Evolutionary conservation across 2,888 invertebrate species (phyloP), one percentile per base, ranked within the genome.

Genomic region (Dynastes tityus): DNA sequence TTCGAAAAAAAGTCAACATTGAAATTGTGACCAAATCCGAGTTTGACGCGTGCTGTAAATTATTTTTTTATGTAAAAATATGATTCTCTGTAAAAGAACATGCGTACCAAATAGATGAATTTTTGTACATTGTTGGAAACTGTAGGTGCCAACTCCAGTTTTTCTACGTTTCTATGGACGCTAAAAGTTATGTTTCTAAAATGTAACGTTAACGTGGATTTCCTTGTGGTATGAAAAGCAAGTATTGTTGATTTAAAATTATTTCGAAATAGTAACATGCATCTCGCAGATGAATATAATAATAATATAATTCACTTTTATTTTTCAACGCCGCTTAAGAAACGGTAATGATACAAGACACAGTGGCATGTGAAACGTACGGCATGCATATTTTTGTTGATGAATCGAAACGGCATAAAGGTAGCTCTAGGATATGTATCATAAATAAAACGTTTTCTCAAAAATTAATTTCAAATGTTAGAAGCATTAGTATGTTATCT

Each of bases 401-500:
- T 32, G 55, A n/a, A 61, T 61, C 67, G 16, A 58, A 73, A 73
- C 58, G 22, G 22, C 32, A 37, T 68, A 13, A 32, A 49, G 8
- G 1, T 53, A 58, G 58, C 11, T 16, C 29, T 29, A 0, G 32
- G 32, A 32, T 58, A 29, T 51, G 16, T 61, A 29, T 11, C 29
- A 27, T 6, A 61, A 61, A 61, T 61, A 27, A 68, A 68, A 68
- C 45, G 45, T 9, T 45, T 45, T 9, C 32, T 32, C 32, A 32
- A 32, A 32, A 32, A 45, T 45, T 45, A 45, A 49, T 49, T 73
- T 61, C 16, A 37, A 58, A 71, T 58, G 73, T 73, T 73, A 73
- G 45, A 73, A 73, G 73, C 45, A 73, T 73, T 73, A 73, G 73
- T 73, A 73, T 73, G 73, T 73, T 73, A 55, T 58, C 37, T 58